Percentiles rank a stretch among this genome's conserved stretches.
Conservation (phyloP, 1,140 invertebrate genomes). For the Drosophila leontia region DNA sequence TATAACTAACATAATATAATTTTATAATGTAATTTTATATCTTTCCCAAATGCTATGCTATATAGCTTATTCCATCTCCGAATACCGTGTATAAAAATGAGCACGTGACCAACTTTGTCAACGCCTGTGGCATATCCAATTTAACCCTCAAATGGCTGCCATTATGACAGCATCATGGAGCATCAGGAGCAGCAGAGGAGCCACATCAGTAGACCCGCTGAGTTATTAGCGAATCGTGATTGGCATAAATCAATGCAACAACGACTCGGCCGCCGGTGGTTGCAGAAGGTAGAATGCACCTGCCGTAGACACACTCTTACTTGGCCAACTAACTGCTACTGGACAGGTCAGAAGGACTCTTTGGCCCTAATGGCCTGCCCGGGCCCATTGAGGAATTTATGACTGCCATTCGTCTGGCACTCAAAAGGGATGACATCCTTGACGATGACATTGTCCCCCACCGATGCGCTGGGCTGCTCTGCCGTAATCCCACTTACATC, state of each 20-base stretch:
- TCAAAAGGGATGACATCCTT: slow-evolving; percentile 28
- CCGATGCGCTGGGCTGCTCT: slow-evolving; percentile 20
- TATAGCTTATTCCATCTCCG: not conserved
- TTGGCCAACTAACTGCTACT: slow-evolving; percentile 23
- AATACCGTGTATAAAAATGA: slow-evolving; percentile 22
- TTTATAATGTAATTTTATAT: not conserved
- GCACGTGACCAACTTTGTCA: slow-evolving; percentile 79
- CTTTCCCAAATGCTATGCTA: not conserved
- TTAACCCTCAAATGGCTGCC: slow-evolving; percentile 82
- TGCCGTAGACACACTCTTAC: slow-evolving; percentile 39
- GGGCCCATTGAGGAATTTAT: slow-evolving; percentile 53
- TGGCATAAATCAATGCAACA: slow-evolving; percentile 82
- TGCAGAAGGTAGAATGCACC: slow-evolving; percentile 48
- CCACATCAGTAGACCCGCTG: slow-evolving; percentile 52
- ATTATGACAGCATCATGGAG: slow-evolving; percentile 67
- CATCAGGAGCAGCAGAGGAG: slow-evolving; percentile 6
- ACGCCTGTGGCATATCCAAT: slow-evolving; percentile 76
- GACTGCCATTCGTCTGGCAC: slow-evolving; percentile 33
- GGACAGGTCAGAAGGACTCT: slow-evolving; percentile 6
- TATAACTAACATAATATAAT: too few relatives aligned
- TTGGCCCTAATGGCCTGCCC: slow-evolving; percentile 36
- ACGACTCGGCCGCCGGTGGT: not conserved
- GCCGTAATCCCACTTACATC: slow-evolving; percentile 52
- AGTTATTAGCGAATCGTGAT: slow-evolving; percentile 83
- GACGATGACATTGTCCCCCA: slow-evolving; percentile 46